Evolutionary conservation across 2,797 vertebrate genomes (phyloP).

Genomic region (Galago senegalensis): DNA sequence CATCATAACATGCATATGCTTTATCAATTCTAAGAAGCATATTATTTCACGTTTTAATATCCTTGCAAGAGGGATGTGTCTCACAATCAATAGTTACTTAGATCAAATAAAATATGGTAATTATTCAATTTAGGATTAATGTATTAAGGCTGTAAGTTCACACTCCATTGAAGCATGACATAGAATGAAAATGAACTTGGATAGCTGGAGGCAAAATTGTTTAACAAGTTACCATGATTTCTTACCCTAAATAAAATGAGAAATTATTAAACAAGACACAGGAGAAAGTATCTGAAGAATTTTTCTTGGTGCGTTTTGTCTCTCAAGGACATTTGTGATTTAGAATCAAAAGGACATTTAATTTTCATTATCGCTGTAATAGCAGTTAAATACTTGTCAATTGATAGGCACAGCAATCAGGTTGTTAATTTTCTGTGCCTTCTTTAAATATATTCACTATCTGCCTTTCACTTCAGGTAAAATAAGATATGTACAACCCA

Average conservation of each 20-base stretch:
- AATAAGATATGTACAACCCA: constrained; percentile 7
- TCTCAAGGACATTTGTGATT: constrained; percentile 49
- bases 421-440: neutral
- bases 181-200: constrained; percentile 60
- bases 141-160: constrained; percentile 51
- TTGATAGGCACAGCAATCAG: constrained; percentile 36
- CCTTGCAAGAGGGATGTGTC: neutral
- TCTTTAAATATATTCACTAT: constrained; percentile 34
- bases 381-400: constrained; percentile 38
- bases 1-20: constrained; percentile 8
- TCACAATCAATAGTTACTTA: constrained; percentile 50
- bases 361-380: constrained; percentile 50
- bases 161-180: constrained; percentile 19
- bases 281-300: constrained; percentile 19
- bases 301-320: neutral
- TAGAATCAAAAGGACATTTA: constrained; percentile 47
- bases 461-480: constrained; percentile 55
- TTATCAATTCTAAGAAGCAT: neutral
- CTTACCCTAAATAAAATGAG: constrained; percentile 58
- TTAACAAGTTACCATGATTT: constrained; percentile 64
- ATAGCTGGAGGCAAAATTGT: constrained; percentile 6
- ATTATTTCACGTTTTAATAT: constrained; percentile 56
- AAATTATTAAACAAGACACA: constrained; percentile 22
- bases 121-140: constrained; percentile 56
- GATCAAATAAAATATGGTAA: constrained; percentile 49